Evolutionary conservation across 2,113 vertebrate species (phyloP), one percentile per base, ranked within the genome.

Genomic region (Corythaeola cristata): DNA sequence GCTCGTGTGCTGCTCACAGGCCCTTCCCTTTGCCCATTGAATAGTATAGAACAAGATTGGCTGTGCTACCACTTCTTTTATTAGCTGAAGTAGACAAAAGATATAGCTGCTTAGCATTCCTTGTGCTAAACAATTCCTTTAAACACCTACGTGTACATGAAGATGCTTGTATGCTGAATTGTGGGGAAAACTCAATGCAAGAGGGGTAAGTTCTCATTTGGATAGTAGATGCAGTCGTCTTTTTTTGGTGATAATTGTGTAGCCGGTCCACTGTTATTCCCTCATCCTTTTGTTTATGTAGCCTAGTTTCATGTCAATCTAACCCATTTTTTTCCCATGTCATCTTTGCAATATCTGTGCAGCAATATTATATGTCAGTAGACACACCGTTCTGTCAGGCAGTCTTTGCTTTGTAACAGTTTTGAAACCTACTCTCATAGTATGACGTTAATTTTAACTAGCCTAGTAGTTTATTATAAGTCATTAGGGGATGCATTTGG

Each of bases 231-330:
- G 14, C 62, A 30, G 6, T 33, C 2, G 10, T 19, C 50, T 63
- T 30, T 69, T 69, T 73, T 62, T 39, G 1, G 5, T 50, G 39
- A 12, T 37, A 74, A 15, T 69, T 67, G 5, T 67, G 27, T 89
- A 56, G 86, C 47, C 0, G 0, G 6, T 58, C 45, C 9, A 19
- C 45, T 66, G 19, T 39, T 86, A 33, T 12, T 53, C 19, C 26
- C 22, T 63, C 20, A 33, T 78, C 24, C 19, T 67, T 90, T 78
- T 66, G 22, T 66, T 93, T 87, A 47, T 47, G 14, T 78, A 45
- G 22, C 37, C 17, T 78, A 67, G 15, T 81, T 91, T 87, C 11
- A 50, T 58, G 15, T 44, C 39, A 35, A 0, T 45, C 33, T 35
- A 66, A 95, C 27, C 21, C 8, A 12, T 33, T 80, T 87, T 56